Evolutionary conservation across 2,797 vertebrate species (phyloP).

Genomic region (Tokudaia muenninki): DNA sequence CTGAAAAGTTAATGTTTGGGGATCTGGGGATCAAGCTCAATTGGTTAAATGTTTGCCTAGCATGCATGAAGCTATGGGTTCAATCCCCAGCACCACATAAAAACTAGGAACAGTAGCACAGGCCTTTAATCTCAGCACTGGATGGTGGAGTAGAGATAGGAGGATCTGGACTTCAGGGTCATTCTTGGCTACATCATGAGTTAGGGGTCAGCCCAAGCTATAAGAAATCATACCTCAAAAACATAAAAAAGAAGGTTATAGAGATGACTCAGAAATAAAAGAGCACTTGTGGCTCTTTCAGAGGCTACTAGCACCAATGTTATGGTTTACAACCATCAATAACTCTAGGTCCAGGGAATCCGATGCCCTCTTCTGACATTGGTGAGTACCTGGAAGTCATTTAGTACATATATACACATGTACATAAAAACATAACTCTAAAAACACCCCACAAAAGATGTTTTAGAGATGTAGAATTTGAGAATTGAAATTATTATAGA

Average conservation of each 20-base stretch:
- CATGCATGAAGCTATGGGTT: neutral
- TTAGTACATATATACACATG: neutral
- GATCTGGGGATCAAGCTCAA: neutral
- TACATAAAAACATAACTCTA: constrained; percentile 24
- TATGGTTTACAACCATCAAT: neutral
- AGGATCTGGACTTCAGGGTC: neutral
- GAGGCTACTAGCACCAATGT: neutral
- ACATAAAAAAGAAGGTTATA: neutral
- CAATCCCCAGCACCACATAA: neutral
- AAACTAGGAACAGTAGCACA: neutral
- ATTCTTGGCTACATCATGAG: neutral
- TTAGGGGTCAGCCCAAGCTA: neutral
- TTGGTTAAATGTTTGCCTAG: neutral
- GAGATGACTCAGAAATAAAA: neutral
- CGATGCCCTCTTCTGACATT: neutral
- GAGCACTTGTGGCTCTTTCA: neutral
- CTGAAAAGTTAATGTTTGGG: constrained; percentile 58
- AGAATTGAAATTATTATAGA: constrained; percentile 53
- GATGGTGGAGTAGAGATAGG: neutral
- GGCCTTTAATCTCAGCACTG: neutral
- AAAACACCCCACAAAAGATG: constrained; percentile 77
- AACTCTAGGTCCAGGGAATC: neutral
- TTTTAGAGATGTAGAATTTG: constrained; percentile 40
- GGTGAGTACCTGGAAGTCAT: neutral
- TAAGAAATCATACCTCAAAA: neutral